Conservation (phyloP, 2,888 invertebrate genomes). For the Hirudinaria manillensis region DNA sequence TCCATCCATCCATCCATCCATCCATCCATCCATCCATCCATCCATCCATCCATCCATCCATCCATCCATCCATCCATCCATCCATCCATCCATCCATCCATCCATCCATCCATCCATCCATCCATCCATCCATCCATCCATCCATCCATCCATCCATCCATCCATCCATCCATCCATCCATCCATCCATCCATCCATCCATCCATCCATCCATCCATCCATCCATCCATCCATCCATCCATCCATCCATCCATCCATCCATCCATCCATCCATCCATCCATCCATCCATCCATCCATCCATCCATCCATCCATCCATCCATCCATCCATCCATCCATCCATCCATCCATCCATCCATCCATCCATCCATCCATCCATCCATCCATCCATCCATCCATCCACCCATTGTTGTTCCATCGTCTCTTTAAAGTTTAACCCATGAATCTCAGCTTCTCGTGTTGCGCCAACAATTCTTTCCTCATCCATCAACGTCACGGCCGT, state of each 20-base stretch:
- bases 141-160: constrained; percentile 11
- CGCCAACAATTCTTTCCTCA: too few species aligned
- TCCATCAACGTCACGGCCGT: not conserved
- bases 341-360: constrained; percentile 17
- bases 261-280: constrained; percentile 11
- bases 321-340: constrained; percentile 23
- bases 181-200: constrained; percentile 23
- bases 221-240: not conserved
- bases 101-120: not conserved
- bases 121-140: constrained; percentile 23
- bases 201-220: constrained; percentile 11
- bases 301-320: constrained; percentile 21
- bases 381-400: too few species aligned
- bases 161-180: not conserved
- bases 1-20: constrained; percentile 23
- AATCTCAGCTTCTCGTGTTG: not conserved
- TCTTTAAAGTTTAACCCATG: not conserved
- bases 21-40: constrained; percentile 11
- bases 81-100: constrained; percentile 11
- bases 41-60: not conserved
- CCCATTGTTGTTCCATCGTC: too few species aligned
- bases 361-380: constrained; percentile 25
- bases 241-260: constrained; percentile 23
- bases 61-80: constrained; percentile 23
- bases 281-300: not conserved